These are phyloP conservation scores for Myotis vivesi DNA, from an alignment of 2,797 vertebrate species.

Conservation along the genomic window DNA sequence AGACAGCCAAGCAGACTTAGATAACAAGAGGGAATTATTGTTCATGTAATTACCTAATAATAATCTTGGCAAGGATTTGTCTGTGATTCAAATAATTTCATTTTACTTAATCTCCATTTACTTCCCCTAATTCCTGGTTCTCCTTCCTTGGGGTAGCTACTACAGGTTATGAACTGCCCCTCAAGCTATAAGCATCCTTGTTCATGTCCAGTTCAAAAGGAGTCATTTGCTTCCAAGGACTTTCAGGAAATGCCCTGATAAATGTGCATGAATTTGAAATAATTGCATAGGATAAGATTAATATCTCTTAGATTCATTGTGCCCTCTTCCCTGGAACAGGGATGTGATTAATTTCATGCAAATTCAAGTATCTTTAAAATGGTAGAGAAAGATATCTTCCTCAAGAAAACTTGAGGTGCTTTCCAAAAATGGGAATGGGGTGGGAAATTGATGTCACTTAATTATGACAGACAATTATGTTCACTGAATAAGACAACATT, in stretches of 20 bases:
- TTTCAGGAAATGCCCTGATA: neutral
- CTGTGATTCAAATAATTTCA: neutral
- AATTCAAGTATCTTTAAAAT: conserved; percentile 4
- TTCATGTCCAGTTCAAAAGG: neutral
- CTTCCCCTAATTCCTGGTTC: neutral
- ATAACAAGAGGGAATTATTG: neutral
- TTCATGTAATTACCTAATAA: neutral
- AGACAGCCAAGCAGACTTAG: neutral
- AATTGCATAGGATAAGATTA: neutral
- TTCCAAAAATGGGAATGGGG: neutral
- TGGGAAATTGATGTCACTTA: neutral
- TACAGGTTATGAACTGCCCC: neutral
- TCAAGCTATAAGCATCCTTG: neutral
- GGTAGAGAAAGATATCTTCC: neutral
- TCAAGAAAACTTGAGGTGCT: neutral
- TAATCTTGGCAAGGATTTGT: neutral
- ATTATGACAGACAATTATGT: neutral
- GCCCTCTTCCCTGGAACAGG: neutral
- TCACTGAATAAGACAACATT: neutral
- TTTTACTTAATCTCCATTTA: neutral
- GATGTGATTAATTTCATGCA: neutral
- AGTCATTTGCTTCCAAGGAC: neutral
- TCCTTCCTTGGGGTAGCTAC: neutral
- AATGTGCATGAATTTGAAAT: neutral
- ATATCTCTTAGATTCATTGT: neutral